Evolutionary conservation across 2,888 invertebrate species (phyloP).

Genomic region (Oscheius sp.): DNA sequence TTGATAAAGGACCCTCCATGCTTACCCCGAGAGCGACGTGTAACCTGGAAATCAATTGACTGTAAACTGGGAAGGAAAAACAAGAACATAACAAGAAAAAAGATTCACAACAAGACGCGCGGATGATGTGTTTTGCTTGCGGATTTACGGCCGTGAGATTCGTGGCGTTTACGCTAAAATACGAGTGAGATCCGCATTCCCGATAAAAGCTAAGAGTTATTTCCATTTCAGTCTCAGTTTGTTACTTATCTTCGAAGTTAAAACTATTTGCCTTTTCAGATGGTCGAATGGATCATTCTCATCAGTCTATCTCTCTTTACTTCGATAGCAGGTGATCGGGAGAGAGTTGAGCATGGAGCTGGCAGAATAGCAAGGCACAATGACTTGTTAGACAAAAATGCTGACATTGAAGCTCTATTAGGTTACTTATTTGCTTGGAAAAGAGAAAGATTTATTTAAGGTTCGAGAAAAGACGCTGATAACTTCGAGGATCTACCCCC

Average conservation of each 20-base stretch:
- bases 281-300: too few relatives aligned
- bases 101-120: too few relatives aligned
- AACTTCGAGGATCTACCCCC: constrained; percentile 88
- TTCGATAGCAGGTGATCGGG: constrained; percentile 39
- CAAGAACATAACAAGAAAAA: too few relatives aligned
- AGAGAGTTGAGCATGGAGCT: constrained; percentile 44
- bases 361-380: constrained; percentile 37
- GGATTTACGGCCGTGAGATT: too few relatives aligned
- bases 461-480: constrained; percentile 89
- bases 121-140: too few relatives aligned
- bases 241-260: too few relatives aligned
- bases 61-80: too few relatives aligned
- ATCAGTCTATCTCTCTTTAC: too few relatives aligned
- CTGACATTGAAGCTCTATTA: constrained; percentile 59
- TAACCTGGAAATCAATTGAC: too few relatives aligned
- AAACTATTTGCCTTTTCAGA: too few relatives aligned
- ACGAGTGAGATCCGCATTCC: neutral
- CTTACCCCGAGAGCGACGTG: neutral
- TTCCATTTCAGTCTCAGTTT: too few relatives aligned
- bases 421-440: constrained; percentile 34
- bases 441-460: constrained; percentile 72
- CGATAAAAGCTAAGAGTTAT: neutral
- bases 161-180: too few relatives aligned
- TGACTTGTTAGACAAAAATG: constrained; percentile 38
- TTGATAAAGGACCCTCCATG: constrained; percentile 89